A percentile compares a stretch with the other conserved stretches of the same genome.
Evolutionary conservation across 2,797 vertebrate genomes (phyloP).

Genomic region (Gorsachius magnificus): DNA sequence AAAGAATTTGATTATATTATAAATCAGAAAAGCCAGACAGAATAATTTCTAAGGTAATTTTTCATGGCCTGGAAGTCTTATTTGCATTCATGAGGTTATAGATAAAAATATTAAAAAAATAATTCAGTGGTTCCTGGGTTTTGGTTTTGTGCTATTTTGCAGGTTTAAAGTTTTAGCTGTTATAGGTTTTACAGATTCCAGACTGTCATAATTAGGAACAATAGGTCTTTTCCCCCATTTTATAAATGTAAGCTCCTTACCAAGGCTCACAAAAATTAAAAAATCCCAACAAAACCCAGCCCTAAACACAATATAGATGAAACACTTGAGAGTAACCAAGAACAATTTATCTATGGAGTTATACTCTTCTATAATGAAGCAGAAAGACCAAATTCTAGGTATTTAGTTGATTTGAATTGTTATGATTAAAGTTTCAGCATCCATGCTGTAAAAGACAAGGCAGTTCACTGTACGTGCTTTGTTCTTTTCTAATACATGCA

Average conservation of each 20-base stretch:
- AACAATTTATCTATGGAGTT: not conserved
- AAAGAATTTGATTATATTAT: slow-evolving; percentile 43
- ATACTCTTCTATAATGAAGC: not conserved
- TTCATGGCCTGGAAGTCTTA: not conserved
- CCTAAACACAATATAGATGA: not conserved
- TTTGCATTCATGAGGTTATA: not conserved
- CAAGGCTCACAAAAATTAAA: not conserved
- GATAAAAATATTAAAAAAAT: not conserved
- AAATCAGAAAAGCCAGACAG: slow-evolving; percentile 46
- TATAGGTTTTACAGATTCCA: not conserved
- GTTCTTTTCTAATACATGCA: not conserved
- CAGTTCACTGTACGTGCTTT: not conserved
- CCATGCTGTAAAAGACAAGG: not conserved
- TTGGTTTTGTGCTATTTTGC: not conserved
- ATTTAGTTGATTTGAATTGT: not conserved
- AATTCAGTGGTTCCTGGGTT: not conserved
- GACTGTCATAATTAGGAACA: not conserved
- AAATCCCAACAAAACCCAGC: not conserved
- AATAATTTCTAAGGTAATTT: slow-evolving; percentile 25
- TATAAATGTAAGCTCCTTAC: not conserved
- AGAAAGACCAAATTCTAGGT: not conserved
- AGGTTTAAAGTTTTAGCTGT: not conserved
- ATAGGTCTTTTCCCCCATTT: not conserved
- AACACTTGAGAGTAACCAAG: not conserved
- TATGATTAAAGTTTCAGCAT: not conserved